phyloP scores from a whole-genome alignment of 1,140 invertebrate genomes.

The Drosophila auraria region DNA sequence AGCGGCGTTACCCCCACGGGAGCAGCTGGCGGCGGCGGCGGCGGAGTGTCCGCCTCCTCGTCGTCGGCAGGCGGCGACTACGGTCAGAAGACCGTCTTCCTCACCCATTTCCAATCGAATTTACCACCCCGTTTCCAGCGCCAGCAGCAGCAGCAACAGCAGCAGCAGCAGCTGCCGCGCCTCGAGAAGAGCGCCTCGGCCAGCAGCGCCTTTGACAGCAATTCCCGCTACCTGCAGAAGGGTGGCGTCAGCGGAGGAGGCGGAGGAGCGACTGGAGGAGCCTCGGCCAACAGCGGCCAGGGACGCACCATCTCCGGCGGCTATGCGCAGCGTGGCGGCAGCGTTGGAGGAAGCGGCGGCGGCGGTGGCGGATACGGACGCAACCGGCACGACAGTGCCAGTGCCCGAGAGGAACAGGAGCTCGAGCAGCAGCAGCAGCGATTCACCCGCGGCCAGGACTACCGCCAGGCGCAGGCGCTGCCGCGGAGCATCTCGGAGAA shows the following conservation, averaged over 20 bases:
- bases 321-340: constrained; percentile 49
- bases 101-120: constrained; percentile 91
- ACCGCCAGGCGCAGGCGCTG: constrained; percentile 66
- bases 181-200: constrained; percentile 85
- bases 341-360: constrained; percentile 32
- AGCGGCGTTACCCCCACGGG: constrained; percentile 34
- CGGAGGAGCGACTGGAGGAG: background rate
- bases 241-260: constrained; percentile 33
- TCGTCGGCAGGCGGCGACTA: constrained; percentile 49
- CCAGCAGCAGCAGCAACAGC: constrained; percentile 87
- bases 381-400: constrained; percentile 78
- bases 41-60: constrained; percentile 10
- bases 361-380: constrained; percentile 59
- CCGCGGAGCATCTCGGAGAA: constrained; percentile 84
- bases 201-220: constrained; percentile 85
- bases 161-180: constrained; percentile 58
- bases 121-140: constrained; percentile 94
- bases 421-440: constrained; percentile 58
- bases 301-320: constrained; percentile 67
- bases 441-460: constrained; percentile 56
- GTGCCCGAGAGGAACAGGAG: constrained; percentile 63
- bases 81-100: constrained; percentile 86
- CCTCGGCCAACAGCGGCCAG: constrained; percentile 20
- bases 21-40: constrained; percentile 12
- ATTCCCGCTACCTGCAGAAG: constrained; percentile 80